phyloP scores from a whole-genome alignment of 2,888 invertebrate species.

The Lamellibrachia columna region DNA sequence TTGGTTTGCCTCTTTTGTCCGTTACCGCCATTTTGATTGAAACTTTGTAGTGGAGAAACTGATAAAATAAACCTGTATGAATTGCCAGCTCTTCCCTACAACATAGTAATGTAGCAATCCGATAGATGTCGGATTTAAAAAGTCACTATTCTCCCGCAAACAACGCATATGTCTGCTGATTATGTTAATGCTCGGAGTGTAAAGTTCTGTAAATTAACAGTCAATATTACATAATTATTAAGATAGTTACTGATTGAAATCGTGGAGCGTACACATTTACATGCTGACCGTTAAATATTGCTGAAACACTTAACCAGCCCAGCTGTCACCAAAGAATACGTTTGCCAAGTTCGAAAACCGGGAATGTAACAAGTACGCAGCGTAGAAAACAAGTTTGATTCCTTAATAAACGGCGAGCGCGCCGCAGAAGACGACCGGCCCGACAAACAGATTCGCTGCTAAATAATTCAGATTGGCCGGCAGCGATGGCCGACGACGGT shows the following conservation, averaged over 20 bases:
- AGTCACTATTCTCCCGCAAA: not conserved
- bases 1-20: not conserved
- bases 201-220: not conserved
- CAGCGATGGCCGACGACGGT: not conserved
- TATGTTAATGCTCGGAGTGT: not conserved
- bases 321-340: not conserved
- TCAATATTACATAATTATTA: not conserved
- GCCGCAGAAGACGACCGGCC: not conserved
- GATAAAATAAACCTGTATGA: not conserved
- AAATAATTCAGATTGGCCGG: slow-evolving; percentile 9
- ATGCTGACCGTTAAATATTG: not conserved
- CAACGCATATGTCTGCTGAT: not conserved
- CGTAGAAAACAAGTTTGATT: not conserved
- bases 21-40: not conserved
- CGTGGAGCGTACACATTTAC: not conserved
- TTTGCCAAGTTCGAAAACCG: not conserved
- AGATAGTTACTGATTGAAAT: not conserved
- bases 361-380: not conserved
- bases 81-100: not conserved
- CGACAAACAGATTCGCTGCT: slow-evolving; percentile 16
- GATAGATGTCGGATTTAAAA: slow-evolving; percentile 10
- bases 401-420: not conserved
- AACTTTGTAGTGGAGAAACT: not conserved
- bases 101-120: not conserved
- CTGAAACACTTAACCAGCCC: not conserved